Conservation (phyloP, 2,113 vertebrate genomes). For the Amia ocellicauda region DNA sequence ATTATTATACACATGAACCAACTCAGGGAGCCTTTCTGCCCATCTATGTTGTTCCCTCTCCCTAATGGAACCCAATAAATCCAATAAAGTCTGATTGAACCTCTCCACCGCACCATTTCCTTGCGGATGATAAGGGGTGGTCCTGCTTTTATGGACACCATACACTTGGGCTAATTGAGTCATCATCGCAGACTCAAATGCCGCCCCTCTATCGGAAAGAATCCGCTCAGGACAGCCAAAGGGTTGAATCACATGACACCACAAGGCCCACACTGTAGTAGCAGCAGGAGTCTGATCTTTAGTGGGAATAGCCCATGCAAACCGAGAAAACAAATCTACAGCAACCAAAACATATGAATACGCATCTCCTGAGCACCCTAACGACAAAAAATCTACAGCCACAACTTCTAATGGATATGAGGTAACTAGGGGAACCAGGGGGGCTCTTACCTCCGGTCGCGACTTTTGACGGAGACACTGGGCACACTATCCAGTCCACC, state of each 20-base stretch:
- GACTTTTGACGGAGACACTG: background rate
- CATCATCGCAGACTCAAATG: background rate
- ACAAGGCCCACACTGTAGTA: background rate
- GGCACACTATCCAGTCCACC: background rate
- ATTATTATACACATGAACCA: background rate
- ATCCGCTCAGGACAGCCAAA: constrained; percentile 2
- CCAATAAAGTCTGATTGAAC: background rate
- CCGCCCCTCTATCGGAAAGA: background rate
- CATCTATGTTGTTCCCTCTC: background rate
- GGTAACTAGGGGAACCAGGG: background rate
- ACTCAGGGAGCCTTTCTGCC: background rate
- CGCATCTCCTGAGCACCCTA: background rate
- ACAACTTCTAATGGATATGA: background rate
- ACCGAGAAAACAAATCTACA: constrained; percentile 1
- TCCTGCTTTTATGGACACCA: background rate
- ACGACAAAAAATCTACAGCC: background rate
- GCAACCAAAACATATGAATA: background rate
- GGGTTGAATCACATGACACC: background rate
- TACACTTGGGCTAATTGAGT: background rate
- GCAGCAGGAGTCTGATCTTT: background rate
- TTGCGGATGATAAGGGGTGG: background rate
- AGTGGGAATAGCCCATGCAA: background rate
- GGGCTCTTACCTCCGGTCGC: background rate
- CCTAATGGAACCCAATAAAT: background rate
- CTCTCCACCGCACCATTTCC: background rate